Percentiles rank a stretch among this genome's conserved stretches.
Evolutionary conservation across 1,140 invertebrate genomes (phyloP).

Genomic region (Chlorops oryzae): DNA sequence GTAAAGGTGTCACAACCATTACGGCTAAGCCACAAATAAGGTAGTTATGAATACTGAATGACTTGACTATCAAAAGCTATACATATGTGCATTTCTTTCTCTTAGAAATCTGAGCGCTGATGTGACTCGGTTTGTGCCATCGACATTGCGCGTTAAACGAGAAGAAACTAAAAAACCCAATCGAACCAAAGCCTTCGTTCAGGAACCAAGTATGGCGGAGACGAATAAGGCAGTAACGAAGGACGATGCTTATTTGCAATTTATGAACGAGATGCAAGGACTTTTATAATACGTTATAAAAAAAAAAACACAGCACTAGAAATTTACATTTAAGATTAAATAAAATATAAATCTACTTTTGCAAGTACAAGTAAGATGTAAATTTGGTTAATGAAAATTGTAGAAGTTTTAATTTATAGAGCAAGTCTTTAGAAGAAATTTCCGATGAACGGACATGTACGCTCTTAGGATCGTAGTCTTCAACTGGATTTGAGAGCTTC

Average conservation of each 20-base stretch:
- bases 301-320: background rate
- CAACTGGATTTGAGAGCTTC: too few relatives aligned
- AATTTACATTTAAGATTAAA: background rate
- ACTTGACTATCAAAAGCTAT: background rate
- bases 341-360: background rate
- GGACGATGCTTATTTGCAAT: slow-evolving; percentile 95
- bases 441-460: too few relatives aligned
- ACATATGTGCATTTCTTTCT: background rate
- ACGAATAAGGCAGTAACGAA: slow-evolving; percentile 67
- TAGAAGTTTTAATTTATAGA: too few relatives aligned
- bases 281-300: slow-evolving; percentile 65
- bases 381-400: too few relatives aligned
- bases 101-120: slow-evolving; percentile 83
- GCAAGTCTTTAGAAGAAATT: too few relatives aligned
- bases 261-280: slow-evolving; percentile 97
- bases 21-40: slow-evolving; percentile 91
- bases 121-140: slow-evolving; percentile 91
- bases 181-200: slow-evolving; percentile 44
- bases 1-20: slow-evolving; percentile 62
- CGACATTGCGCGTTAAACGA: slow-evolving; percentile 81
- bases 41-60: slow-evolving; percentile 17
- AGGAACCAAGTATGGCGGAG: slow-evolving; percentile 42
- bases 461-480: too few relatives aligned
- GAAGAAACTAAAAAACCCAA: slow-evolving; percentile 61
- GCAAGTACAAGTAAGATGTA: too few relatives aligned